Percentiles rank a stretch among this genome's conserved stretches.
phyloP scores from a whole-genome alignment of 2,797 vertebrate genomes.

The Phrynocephalus guinanensis region DNA sequence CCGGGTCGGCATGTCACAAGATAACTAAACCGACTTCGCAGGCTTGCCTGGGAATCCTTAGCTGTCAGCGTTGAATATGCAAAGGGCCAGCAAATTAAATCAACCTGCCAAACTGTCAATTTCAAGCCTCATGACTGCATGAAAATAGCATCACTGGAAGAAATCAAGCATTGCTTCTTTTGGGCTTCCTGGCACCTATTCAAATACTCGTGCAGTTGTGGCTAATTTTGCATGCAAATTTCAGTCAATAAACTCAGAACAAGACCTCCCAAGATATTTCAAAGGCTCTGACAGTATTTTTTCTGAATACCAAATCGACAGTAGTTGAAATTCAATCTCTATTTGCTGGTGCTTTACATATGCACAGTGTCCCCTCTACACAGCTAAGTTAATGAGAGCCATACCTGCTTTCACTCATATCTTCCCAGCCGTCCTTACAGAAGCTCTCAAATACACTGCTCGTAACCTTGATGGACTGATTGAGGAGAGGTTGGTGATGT shows the following conservation, averaged over 20 bases:
- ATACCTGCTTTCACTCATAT: conserved; percentile 94
- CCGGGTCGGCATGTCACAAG: conserved; percentile 89
- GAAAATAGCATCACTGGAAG: conserved; percentile 97
- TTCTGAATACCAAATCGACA: conserved; percentile 99
- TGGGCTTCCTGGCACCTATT: conserved; percentile 96
- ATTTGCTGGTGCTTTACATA: conserved; percentile 96
- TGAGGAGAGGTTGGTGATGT: conserved; percentile 84
- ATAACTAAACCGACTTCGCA: conserved; percentile 91
- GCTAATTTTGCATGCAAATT: conserved; percentile 99
- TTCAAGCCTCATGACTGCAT: conserved; percentile 95
- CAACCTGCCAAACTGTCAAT: conserved; percentile 99
- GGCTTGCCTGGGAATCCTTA: conserved; percentile 93
- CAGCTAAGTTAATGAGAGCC: conserved; percentile 91
- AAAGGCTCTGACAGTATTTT: conserved; percentile 97
- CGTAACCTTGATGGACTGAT: conserved; percentile 90
- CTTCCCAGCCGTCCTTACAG: conserved; percentile 95
- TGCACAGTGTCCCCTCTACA: conserved; percentile 91
- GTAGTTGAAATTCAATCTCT: conserved; percentile 98
- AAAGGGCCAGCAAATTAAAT: conserved; percentile 99
- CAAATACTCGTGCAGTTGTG: conserved; percentile 95
- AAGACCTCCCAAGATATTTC: conserved; percentile 99
- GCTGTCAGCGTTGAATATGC: conserved; percentile 97
- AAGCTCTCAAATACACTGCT: conserved; percentile 88
- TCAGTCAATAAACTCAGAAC: conserved; percentile 99
- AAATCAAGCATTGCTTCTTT: conserved; percentile 95